These are phyloP conservation scores for Macrotis lagotis DNA, from an alignment of 2,113 vertebrate species.

Conservation along the genomic window DNA sequence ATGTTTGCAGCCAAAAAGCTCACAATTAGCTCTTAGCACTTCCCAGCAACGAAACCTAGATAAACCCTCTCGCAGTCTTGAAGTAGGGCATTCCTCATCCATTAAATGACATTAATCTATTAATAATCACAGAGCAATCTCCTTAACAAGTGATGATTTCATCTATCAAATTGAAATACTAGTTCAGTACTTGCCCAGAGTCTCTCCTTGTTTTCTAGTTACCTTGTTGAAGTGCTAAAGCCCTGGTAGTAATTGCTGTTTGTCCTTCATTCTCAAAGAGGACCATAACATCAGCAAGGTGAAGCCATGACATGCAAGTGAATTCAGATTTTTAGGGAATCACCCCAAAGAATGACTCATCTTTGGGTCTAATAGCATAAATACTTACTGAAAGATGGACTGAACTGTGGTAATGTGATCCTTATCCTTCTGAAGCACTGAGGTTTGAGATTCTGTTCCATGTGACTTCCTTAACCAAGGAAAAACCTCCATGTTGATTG, in stretches of 20 bases:
- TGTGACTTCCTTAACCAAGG: not conserved
- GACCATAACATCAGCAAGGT: too few relatives aligned
- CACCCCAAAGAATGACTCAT: not conserved
- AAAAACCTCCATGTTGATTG: not conserved
- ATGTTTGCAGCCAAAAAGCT: not conserved
- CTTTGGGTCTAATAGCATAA: not conserved
- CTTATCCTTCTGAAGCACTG: not conserved
- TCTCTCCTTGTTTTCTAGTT: conserved; percentile 26
- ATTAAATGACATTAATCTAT: not conserved
- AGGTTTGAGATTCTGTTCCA: not conserved
- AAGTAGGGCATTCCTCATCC: not conserved
- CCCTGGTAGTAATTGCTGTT: not conserved
- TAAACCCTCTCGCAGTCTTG: not conserved
- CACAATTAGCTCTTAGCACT: not conserved
- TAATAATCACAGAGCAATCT: not conserved
- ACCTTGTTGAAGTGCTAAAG: not conserved
- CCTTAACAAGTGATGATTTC: not conserved
- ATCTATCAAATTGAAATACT: not conserved
- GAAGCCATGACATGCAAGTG: too few relatives aligned
- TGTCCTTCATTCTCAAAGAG: too few relatives aligned
- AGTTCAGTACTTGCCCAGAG: not conserved
- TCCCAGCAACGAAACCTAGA: not conserved
- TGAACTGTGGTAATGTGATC: not conserved
- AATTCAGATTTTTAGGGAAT: not conserved
- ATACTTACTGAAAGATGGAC: not conserved